Evolutionary conservation across 1,140 invertebrate genomes (phyloP).

Genomic region (Drosophila gunungcola): DNA sequence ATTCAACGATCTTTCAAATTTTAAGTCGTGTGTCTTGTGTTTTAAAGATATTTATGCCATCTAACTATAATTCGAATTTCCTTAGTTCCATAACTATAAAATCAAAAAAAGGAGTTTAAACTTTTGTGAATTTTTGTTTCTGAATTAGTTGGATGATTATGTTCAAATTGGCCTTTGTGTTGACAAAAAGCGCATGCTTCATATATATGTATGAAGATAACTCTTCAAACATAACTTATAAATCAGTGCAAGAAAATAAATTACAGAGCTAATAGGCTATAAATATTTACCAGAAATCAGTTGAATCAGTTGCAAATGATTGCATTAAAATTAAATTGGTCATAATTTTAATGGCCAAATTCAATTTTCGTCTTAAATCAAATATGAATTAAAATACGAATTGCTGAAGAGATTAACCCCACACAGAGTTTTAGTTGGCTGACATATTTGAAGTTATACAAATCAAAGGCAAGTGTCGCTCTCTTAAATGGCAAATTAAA

Average conservation of each 20-base stretch:
- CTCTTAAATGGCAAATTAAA: constrained; percentile 58
- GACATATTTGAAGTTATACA: constrained; percentile 48
- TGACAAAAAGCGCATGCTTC: constrained; percentile 84
- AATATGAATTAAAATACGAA: constrained; percentile 23
- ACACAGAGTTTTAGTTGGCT: constrained; percentile 79
- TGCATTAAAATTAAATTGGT: constrained; percentile 31
- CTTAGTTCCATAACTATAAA: constrained; percentile 4
- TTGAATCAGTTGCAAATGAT: constrained; percentile 59
- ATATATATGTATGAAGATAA: constrained; percentile 41
- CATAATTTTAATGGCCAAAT: constrained; percentile 53
- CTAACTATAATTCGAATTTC: neutral
- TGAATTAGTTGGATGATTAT: constrained; percentile 85
- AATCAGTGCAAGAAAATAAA: constrained; percentile 58
- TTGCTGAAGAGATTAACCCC: constrained; percentile 78
- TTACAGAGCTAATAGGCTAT: constrained; percentile 33
- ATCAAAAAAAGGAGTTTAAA: constrained; percentile 38
- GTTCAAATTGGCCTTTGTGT: constrained; percentile 85
- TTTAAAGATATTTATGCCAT: neutral
- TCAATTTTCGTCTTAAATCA: constrained; percentile 33
- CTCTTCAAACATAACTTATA: constrained; percentile 36
- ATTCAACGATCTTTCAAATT: neutral
- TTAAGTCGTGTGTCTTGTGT: constrained; percentile 9
- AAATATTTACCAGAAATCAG: constrained; percentile 78
- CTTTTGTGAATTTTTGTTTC: constrained; percentile 78
- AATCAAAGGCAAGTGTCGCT: constrained; percentile 50